Conservation (phyloP, 2,113 vertebrate species). For the Gorilla gorilla region DNA sequence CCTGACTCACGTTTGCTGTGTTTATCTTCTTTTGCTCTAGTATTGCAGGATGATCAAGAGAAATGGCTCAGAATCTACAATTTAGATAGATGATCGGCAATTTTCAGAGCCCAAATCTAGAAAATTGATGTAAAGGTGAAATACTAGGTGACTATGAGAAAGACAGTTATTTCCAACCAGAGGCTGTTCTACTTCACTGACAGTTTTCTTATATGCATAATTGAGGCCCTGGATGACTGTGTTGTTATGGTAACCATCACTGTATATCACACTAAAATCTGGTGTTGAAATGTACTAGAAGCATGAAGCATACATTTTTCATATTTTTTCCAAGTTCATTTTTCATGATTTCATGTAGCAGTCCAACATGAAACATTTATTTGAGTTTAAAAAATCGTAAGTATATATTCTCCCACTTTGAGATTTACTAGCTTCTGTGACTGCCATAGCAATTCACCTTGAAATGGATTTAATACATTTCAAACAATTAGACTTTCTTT, state of each 20-base stretch:
- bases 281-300: conserved; percentile 48
- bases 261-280: conserved; percentile 49
- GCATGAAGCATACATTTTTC: conserved; percentile 61
- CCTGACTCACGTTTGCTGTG: background rate
- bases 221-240: background rate
- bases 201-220: conserved; percentile 41
- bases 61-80: background rate
- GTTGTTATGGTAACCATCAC: conserved; percentile 69
- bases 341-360: conserved; percentile 52
- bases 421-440: conserved; percentile 42
- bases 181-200: background rate
- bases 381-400: conserved; percentile 38
- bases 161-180: background rate
- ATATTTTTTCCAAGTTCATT: conserved; percentile 51
- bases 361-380: conserved; percentile 60
- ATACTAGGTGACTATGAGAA: background rate
- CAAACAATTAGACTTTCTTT: conserved; percentile 35
- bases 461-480: conserved; percentile 24
- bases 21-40: background rate
- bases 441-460: conserved; percentile 40
- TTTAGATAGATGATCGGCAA: background rate
- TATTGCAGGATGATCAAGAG: background rate
- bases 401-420: conserved; percentile 16
- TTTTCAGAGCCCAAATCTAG: background rate
- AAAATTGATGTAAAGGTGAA: background rate